Evolutionary conservation across 2,113 vertebrate genomes (phyloP).

Genomic region (Notothenia rossii): DNA sequence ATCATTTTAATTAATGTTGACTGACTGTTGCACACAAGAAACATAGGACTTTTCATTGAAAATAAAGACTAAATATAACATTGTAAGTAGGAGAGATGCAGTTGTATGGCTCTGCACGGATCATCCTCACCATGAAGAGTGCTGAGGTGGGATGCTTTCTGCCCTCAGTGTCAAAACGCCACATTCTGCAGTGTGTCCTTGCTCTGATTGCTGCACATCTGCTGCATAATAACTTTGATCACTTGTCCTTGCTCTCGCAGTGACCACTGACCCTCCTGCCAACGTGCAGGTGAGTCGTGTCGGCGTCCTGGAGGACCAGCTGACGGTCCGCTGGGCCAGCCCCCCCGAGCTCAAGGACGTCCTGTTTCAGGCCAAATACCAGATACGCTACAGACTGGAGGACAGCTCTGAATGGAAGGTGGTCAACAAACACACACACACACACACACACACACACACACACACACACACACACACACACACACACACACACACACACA

Average conservation of each 20-base stretch:
- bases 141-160: neutral
- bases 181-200: neutral
- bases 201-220: neutral
- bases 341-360: conserved; percentile 93
- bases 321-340: conserved; percentile 93
- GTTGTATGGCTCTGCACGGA: neutral
- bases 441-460: no score
- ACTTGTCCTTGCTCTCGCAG: conserved; percentile 73
- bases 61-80: neutral
- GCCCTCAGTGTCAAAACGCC: neutral
- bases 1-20: no score
- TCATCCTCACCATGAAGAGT: neutral
- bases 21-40: no score
- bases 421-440: conserved; percentile 4
- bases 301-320: conserved; percentile 94
- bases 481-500: no score
- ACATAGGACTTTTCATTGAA: no score
- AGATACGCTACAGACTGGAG: conserved; percentile 96
- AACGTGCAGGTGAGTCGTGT: conserved; percentile 93
- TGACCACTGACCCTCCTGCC: conserved; percentile 93
- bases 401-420: conserved; percentile 97
- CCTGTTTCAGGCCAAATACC: conserved; percentile 97
- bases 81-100: neutral
- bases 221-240: neutral
- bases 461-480: neutral